phyloP scores from a whole-genome alignment of 2,113 vertebrate genomes.

The Odocoileus hemionus region DNA sequence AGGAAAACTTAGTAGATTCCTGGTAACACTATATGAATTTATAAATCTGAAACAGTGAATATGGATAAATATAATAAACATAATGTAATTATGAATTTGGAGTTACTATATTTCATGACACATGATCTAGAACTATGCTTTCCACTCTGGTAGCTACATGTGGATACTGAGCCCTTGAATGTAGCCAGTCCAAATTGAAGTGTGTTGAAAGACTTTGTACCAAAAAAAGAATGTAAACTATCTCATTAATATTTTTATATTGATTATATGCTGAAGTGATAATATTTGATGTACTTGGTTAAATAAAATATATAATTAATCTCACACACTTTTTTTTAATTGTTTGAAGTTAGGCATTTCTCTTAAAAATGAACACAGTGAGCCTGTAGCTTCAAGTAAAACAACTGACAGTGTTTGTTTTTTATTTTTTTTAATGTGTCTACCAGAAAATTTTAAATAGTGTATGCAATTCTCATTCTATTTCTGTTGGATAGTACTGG shows the following conservation, averaged over 20 bases:
- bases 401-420: neutral
- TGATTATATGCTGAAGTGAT: neutral
- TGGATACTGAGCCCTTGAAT: neutral
- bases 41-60: neutral
- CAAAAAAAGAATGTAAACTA: neutral
- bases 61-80: neutral
- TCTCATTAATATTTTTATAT: neutral
- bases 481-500: neutral
- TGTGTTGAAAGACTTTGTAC: neutral
- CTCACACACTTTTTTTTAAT: neutral
- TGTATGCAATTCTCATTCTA: neutral
- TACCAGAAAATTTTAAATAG: neutral
- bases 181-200: neutral
- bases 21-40: neutral
- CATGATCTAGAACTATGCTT: neutral
- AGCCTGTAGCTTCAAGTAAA: neutral
- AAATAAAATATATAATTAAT: neutral
- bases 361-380: neutral
- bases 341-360: neutral
- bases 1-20: neutral
- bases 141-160: neutral
- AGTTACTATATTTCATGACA: neutral
- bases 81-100: neutral
- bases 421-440: neutral
- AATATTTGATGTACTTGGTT: neutral